Base-by-base conservation (phyloP, 2,888 invertebrate genomes). In the Cephus pygmeus region DNA sequence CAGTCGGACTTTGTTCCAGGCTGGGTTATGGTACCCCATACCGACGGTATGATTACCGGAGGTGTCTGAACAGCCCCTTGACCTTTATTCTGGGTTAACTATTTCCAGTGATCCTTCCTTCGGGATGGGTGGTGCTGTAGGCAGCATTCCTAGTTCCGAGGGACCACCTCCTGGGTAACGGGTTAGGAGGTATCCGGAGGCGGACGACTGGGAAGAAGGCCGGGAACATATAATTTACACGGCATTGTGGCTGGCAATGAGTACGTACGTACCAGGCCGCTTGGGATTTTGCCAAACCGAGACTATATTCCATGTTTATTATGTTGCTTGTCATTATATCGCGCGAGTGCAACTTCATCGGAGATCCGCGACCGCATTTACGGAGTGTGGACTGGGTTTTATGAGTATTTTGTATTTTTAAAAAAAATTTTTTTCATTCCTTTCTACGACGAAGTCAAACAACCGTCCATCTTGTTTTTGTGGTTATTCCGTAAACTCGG, bases 261-360 rank as follows among this genome's bases (percentile, higher is more conserved):
- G 74, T n/a, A 30, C 34, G n/a, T 74, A 74, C 74, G 74, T 74
- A 74, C 74, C 74, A 34, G 31, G 74, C 12, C 35, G 36, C 31
- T 74, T 74, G 74, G 74, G 74, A 74, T 23, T 74, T 74, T 74
- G 74, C 74, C 74, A 74, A 74, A 74, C 74, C 35, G 74, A 35
- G 74, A 35, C 74, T 74, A n/a, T 34, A 74, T 34, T 74, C 35
- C 74, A n/a, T 74, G 74, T 74, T 74, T 74, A 74, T 74, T 74
- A 74, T 74, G 35, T 34, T 74, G 36, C 74, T 74, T 35, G 74
- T 74, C 35, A 35, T 74, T 74, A 74, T 35, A 74, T 35, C 12
- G 74, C 35, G 74, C 74, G 74, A 31, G 34, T 23, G 35, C 74
- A 34, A 74, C 31, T 74, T 74, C 35, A 56, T 56, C 9, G 6